Evolutionary conservation across 2,888 invertebrate genomes (phyloP), one percentile per base, ranked within the genome.

Genomic region (Autographa gamma): DNA sequence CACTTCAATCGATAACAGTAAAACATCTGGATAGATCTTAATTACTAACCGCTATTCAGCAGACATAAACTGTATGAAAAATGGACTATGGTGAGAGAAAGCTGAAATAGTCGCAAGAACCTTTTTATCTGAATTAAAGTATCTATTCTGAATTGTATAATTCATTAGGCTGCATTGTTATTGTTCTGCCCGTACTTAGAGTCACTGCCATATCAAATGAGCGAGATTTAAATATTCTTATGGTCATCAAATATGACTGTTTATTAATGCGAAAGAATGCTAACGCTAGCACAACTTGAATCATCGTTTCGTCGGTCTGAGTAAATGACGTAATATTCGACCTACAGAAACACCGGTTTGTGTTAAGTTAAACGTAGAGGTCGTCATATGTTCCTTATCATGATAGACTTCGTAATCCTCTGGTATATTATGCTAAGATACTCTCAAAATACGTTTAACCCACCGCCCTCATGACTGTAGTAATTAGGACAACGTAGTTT

Each of bases 301-400:
- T 93, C 91, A 92, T 90, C 88, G 69, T 76, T 71, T 82, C 80
- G 86, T 81, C 82, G 74, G 75, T 72, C 83, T 74, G 79, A 82
- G 74, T 74, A 80, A 81, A 90, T 94, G 94, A 94, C 93, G 94
- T 92, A 93, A 94, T 90, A 78, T 79, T 77, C 88, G 92, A 90
- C 92, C 91, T 92, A 92, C 89, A 91, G 88, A 88, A 82, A 76
- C 88, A 90, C 91, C 86, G 89, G 91, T 92, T 89, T 86, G 77
- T 77, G 66, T 78, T 80, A 71, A 72, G 54, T 56, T 61, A 34
- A 60, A 69, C 65, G 58, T 66, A 65, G 56, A 64, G 69, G 71
- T 69, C 64, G 48, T 59, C 43, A 59, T 76, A 52, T 41, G 54
- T 54, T 69, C 60, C 63, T 59, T 80, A 71, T 75, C 14, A 18